A percentile compares a stretch with the other conserved stretches of the same genome.
These are phyloP conservation scores for Euura saliciscinereae DNA, from an alignment of 1,140 invertebrate species.

Conservation along the genomic window DNA sequence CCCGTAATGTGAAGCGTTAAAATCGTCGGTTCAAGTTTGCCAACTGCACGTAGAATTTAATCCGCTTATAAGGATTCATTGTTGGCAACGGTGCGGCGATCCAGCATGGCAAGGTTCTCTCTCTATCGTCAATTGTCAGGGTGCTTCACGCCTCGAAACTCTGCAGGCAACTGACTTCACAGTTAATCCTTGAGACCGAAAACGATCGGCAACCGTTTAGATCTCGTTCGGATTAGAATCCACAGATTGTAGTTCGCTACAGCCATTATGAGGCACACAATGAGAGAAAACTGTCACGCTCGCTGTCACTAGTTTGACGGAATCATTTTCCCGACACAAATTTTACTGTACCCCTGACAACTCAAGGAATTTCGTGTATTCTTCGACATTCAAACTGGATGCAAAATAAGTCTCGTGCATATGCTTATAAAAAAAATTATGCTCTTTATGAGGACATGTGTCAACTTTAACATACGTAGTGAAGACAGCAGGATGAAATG, in stretches of 20 bases:
- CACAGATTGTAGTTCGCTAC: no score
- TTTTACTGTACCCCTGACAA: no score
- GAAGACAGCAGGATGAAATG: no score
- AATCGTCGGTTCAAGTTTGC: neutral
- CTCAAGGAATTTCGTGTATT: no score
- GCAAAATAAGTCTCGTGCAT: no score
- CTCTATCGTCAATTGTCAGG: neutral
- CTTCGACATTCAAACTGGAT: no score
- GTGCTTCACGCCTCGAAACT: conserved; percentile 5
- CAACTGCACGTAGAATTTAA: neutral
- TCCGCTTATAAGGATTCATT: conserved; percentile 5
- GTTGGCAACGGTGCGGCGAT: neutral
- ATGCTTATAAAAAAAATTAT: no score
- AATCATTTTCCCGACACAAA: neutral
- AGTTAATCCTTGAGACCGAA: neutral
- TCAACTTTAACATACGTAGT: no score
- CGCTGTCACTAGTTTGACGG: neutral
- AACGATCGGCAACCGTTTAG: conserved; percentile 4
- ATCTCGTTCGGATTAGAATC: neutral
- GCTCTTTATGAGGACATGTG: no score
- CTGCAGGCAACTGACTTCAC: neutral
- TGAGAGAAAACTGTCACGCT: neutral
- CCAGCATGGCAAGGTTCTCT: neutral
- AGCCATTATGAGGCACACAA: no score
- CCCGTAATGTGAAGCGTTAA: neutral